Base-by-base conservation (phyloP, 2,888 invertebrate genomes). In the Pseudanteris insignis region DNA sequence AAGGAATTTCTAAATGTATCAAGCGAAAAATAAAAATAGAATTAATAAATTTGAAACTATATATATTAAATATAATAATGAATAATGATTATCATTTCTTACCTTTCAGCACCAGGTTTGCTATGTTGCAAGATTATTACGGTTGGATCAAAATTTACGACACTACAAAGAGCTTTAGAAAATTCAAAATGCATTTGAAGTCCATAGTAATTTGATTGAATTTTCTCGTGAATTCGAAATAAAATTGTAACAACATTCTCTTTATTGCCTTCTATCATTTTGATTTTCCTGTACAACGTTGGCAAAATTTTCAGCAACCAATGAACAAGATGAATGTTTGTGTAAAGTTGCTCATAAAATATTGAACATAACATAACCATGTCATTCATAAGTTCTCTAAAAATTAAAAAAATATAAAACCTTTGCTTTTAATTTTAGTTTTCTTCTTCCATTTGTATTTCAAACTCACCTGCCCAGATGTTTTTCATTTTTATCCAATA, bases 251-350 rank as follows among this genome's bases (percentile, higher is more conserved):
- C 2, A 29, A 64, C 11, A 8, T 11, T 9, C 1, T 1, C 14
- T 1, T 25, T 24, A 18, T 40, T 46, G 10, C 24, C 36, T 13
- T 43, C 14, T 1, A 32, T 6, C 13, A 37, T 32, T 36, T 38
- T 24, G 2, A 24, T 18, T 11, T 11, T 37, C n/a, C 8, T 25
- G 4, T 73, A 59, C 13, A 73, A 65, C 47, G 68, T 68, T 26
- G 79, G 76, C 24, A 81, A 46, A 7, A 76, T 48, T 12, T 70
- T 61, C 6, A 83, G 67, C 13, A 83, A 65, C 24, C 74, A 70
- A 8, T 73, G 47, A 5, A 76, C 70, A 32, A 71, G 70, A 14
- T 70, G 68, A 47, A 77, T 73, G 48, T 78, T 77, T 10, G 72
- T 70, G 44, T 69, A 72, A 60, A 72, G 73, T 3, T 54, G 34